Conservation (phyloP, 2,113 vertebrate species). For the Rhabdornis inornatus region DNA sequence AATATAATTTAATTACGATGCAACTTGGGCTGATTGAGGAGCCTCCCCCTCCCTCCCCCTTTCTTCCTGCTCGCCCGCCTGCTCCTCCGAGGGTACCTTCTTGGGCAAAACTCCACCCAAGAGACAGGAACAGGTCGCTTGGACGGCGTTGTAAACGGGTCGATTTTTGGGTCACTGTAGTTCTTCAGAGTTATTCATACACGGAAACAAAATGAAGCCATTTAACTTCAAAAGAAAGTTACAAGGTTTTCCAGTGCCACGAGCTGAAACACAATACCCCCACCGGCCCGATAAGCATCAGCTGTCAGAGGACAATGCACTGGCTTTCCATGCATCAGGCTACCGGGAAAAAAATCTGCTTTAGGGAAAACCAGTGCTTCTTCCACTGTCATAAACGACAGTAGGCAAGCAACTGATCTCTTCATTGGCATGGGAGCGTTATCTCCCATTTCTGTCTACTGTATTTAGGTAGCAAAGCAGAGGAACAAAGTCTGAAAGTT, state of each 20-base stretch:
- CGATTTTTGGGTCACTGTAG: constrained; percentile 63
- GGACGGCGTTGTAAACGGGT: constrained; percentile 28
- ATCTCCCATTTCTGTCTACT: constrained; percentile 7
- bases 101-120: constrained; percentile 30
- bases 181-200: constrained; percentile 71
- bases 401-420: background rate
- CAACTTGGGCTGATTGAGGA: constrained; percentile 49
- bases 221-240: constrained; percentile 80
- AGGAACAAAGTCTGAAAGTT: constrained; percentile 47
- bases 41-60: constrained; percentile 24
- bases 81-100: constrained; percentile 12
- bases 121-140: background rate
- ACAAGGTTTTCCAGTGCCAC: constrained; percentile 66
- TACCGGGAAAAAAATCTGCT: background rate
- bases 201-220: constrained; percentile 70
- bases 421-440: constrained; percentile 29
- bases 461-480: constrained; percentile 5
- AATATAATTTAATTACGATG: constrained; percentile 78
- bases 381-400: constrained; percentile 7
- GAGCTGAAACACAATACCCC: constrained; percentile 74
- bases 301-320: constrained; percentile 73
- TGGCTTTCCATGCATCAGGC: constrained; percentile 33
- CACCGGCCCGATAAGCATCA: constrained; percentile 69
- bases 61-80: background rate
- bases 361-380: constrained; percentile 16